Conservation (phyloP, 2,113 vertebrate genomes). For the Labeo catla region DNA sequence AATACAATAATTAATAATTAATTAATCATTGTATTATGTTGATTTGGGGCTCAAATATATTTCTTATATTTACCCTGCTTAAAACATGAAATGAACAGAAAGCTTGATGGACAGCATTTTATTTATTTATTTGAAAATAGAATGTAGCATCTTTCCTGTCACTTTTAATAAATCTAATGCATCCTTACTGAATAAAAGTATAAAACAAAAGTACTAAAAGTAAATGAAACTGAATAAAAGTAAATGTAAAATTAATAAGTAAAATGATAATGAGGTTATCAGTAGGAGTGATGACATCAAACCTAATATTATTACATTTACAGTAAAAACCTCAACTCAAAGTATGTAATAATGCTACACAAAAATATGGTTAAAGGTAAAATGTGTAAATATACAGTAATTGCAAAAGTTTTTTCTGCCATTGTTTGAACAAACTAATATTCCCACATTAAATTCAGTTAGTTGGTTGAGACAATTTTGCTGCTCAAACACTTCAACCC, state of each 20-base stretch:
- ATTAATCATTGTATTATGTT: no score
- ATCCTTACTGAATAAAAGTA: background rate
- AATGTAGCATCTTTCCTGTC: background rate
- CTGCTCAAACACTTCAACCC: background rate
- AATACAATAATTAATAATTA: no score
- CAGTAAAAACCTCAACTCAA: background rate
- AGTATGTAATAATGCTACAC: background rate
- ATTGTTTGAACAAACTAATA: background rate
- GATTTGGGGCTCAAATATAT: no score
- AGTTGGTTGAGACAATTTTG: background rate
- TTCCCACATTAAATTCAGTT: no score
- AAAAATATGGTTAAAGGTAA: background rate
- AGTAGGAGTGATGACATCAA: background rate
- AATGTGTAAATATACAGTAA: background rate
- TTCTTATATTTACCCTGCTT: no score
- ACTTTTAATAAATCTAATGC: background rate
- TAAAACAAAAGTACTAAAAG: no score
- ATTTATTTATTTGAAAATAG: background rate
- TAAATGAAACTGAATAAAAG: no score
- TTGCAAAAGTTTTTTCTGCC: background rate
- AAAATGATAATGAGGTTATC: background rate
- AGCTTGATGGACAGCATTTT: background rate
- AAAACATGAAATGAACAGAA: background rate
- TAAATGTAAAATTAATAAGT: no score
- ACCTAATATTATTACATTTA: background rate